phyloP scores from a whole-genome alignment of 2,113 vertebrate genomes.

The Casuarius casuarius region DNA sequence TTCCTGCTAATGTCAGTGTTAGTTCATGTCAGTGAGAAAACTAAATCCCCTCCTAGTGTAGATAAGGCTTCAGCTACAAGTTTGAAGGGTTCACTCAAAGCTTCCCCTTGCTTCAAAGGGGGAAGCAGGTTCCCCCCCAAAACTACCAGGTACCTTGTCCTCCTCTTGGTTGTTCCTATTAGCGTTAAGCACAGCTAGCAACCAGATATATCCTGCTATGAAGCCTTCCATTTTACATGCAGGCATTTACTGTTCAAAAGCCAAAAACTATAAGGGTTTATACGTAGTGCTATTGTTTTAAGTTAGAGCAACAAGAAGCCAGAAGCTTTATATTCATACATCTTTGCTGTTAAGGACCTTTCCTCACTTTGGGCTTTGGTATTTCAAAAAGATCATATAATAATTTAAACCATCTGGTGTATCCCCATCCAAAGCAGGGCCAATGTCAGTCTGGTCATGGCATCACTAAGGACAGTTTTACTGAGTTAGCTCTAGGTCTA shows the following conservation, averaged over 20 bases:
- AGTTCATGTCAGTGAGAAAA: neutral
- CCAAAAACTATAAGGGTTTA: neutral
- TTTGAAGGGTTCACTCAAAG: neutral
- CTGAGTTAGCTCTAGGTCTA: neutral
- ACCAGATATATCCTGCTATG: neutral
- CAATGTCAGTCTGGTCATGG: neutral
- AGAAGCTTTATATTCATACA: neutral
- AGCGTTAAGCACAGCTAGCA: neutral
- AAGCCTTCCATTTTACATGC: neutral
- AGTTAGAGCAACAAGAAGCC: neutral
- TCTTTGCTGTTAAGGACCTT: neutral
- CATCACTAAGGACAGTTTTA: neutral
- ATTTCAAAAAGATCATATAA: accelerated
- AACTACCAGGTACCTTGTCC: neutral
- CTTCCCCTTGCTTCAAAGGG: neutral
- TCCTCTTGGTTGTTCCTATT: neutral
- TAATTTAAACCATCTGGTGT: neutral
- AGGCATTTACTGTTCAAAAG: neutral
- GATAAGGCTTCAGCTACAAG: neutral
- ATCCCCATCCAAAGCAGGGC: neutral
- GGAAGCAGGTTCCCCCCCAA: neutral
- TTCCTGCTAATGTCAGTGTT: neutral
- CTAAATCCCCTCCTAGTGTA: neutral
- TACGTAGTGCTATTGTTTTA: neutral
- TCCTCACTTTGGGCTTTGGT: neutral